Evolutionary conservation across 1,140 invertebrate species (phyloP), one percentile per base, ranked within the genome.

Genomic region (Drosophila parabipectinata): DNA sequence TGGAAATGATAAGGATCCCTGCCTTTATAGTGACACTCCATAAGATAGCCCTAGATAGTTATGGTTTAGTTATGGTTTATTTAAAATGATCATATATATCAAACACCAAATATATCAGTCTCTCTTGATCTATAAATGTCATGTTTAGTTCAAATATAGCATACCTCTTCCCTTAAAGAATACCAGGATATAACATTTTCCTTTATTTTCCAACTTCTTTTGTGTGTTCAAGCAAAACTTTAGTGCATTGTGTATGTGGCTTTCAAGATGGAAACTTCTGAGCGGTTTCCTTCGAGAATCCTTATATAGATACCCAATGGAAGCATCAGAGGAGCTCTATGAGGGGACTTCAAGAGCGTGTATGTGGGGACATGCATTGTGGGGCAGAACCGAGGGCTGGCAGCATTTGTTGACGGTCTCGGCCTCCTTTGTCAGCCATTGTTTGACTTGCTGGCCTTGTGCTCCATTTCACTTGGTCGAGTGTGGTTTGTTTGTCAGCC

Each of bases 371-470:
- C 41, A 44, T 44, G 15, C 14, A 44, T 44, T 44, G 41, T 44
- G 41, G 41, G 6, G 14, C 34, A 10, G 12, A n/a, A 37, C 12
- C 34, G 3, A 37, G 12, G 9, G 24, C 30, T 66, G 62, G 32
- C 59, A 67, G 30, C 32, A 48, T 68, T 68, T 56, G 66, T 48
- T 56, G 66, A 69, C 26, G 67, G 52, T 68, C 64, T 53, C 50
- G 61, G 64, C 64, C 67, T 69, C 64, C 64, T 57, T 80, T 85
- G 68, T 77, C 78, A 57, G 48, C 55, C 63, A 62, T 85, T 81
- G 77, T 87, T 69, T 68, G 71, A 69, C 76, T 77, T 54, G 80
- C 50, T 60, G 76, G 47, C 80, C 79, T 84, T 83, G 79, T 84
- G 77, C 72, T 79, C 78, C 52, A 80, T 81, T 81, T 66, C 50